Conservation (phyloP, 2,113 vertebrate genomes). For the Eudorcas thomsonii region DNA sequence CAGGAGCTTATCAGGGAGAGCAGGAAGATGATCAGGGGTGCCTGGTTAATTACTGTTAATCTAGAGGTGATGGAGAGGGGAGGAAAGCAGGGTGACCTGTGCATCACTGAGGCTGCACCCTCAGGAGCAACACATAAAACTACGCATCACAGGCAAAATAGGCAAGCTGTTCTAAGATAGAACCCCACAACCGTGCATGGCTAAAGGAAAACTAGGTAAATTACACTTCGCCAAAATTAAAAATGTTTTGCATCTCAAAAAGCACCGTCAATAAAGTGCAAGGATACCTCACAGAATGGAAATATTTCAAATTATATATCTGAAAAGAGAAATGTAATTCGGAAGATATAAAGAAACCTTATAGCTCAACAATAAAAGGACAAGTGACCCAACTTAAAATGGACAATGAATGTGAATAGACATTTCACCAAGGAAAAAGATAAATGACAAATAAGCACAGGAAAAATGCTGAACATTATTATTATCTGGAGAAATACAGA, state of each 20-base stretch:
- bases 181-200: neutral
- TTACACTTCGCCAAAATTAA: neutral
- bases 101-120: neutral
- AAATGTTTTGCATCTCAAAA: neutral
- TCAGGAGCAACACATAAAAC: neutral
- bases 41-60: neutral
- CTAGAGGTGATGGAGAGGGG: accelerated
- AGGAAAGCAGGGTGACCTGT: neutral
- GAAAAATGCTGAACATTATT: neutral
- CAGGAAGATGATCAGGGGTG: neutral
- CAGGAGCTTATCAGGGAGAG: neutral
- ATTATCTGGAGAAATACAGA: neutral
- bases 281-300: neutral
- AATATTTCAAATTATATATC: neutral
- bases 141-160: neutral
- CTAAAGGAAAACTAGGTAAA: neutral
- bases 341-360: neutral
- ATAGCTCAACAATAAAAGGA: neutral
- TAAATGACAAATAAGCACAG: neutral
- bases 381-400: neutral
- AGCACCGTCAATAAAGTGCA: neutral
- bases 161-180: neutral
- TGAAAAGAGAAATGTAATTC: neutral
- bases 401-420: neutral
- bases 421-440: neutral